Base-by-base conservation (phyloP, 2,888 invertebrate species). In the Sminthurides aquaticus region DNA sequence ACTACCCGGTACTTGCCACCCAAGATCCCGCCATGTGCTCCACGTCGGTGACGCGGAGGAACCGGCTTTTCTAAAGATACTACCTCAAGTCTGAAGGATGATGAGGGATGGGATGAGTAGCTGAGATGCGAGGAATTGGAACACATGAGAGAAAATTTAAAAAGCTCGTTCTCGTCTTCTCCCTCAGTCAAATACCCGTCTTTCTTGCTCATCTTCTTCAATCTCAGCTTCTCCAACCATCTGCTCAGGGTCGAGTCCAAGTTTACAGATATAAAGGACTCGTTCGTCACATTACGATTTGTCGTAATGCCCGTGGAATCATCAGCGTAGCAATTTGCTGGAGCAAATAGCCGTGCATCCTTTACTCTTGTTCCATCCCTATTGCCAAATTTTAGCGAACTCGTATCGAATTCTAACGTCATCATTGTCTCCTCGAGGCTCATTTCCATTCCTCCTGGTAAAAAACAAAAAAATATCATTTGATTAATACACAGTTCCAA, bases 41-140 rank as follows among this genome's bases (percentile, higher is more conserved):
- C 49, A 22, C 59, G 8, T 22, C 49, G 24, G 24, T 25, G 58
- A 8, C 58, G 5, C 5, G 34, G 43, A 56, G 24, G 25, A 8
- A 27, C 2, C 2, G 24, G 20, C 43, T 43, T 24, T 8, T 15
- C 11, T 20, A 58, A 24, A 11, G 48, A 34, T 20, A 43, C 58
- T 22, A 58, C 29, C 20, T 43, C 43, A 11, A 27, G 27, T 56
- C 22, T 56, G 11, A 27, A 26, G 56, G 22, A 25, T 22, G 58
- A 58, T 27, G 26, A 57, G 22, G 20, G 27, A 57, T n/a, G 26
- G 26, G 29, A 28, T 18, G 57, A 20, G 56, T 56, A 22, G 54
- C 20, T n/a, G n/a, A 52, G 20, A 52, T 20, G 5, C 11, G 54
- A 52, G 54, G 54, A 52, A 52, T n/a, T 52, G n/a, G n/a, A 20